These are phyloP conservation scores for Caenorhabditis inopinata DNA, from an alignment of 1,140 invertebrate species.

Conservation along the genomic window DNA sequence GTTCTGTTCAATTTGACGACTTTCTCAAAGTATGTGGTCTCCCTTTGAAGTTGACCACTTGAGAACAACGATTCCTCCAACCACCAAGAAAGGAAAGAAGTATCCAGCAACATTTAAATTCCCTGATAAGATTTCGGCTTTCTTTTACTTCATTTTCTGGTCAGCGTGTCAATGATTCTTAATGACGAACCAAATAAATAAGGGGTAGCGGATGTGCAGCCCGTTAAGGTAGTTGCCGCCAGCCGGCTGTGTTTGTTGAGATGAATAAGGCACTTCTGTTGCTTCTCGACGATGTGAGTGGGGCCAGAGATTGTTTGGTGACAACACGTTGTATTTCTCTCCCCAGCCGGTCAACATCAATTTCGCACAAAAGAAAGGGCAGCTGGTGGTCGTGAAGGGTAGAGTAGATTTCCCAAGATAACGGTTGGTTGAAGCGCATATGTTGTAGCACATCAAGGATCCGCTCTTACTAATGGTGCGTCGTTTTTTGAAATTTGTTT, in stretches of 20 bases:
- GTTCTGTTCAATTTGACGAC: too few species aligned
- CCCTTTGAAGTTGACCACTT: too few species aligned
- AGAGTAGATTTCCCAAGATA: conserved; percentile 2
- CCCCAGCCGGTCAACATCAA: conserved; percentile 22
- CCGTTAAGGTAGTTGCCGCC: conserved; percentile 27
- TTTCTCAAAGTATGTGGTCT: too few species aligned
- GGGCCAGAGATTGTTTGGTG: too few species aligned
- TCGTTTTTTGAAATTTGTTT: neutral
- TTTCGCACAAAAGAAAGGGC: conserved; percentile 23
- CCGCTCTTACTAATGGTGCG: neutral
- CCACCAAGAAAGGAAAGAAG: neutral
- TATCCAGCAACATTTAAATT: neutral
- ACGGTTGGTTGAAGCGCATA: neutral
- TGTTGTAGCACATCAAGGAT: neutral
- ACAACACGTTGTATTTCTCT: neutral
- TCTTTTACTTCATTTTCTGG: neutral
- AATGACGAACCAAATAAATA: neutral
- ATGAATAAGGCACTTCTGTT: neutral
- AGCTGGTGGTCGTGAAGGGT: neutral
- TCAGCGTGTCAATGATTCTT: neutral
- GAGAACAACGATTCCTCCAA: neutral
- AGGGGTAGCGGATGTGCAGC: conserved; percentile 20
- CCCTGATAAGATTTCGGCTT: conserved; percentile 9
- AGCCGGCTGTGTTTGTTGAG: conserved; percentile 17
- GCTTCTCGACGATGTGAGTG: neutral